Conservation (phyloP, 2,113 vertebrate genomes). For the Macroglossus sobrinus region DNA sequence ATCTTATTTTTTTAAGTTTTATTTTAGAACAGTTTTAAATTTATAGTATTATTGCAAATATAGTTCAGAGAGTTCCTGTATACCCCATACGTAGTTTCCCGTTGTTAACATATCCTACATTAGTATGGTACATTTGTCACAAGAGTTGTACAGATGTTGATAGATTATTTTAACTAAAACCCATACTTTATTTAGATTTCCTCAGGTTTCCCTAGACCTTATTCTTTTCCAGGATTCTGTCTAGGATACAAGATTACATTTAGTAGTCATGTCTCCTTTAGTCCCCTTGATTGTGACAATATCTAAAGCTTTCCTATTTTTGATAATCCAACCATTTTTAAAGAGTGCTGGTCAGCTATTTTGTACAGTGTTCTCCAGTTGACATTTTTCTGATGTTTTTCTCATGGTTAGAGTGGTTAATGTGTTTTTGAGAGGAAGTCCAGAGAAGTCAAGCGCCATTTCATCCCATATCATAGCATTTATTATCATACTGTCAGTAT, state of each 20-base stretch:
- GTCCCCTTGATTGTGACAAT: neutral
- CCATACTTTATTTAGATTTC: neutral
- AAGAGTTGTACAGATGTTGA: neutral
- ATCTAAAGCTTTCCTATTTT: neutral
- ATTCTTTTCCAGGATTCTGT: neutral
- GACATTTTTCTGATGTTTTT: neutral
- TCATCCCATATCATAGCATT: neutral
- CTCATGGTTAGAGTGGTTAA: neutral
- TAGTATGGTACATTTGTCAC: neutral
- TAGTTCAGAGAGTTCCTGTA: neutral
- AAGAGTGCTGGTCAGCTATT: neutral
- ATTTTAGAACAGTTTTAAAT: neutral
- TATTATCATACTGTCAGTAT: neutral
- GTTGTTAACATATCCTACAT: neutral
- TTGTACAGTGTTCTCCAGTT: neutral
- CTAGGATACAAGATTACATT: neutral
- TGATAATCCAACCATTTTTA: neutral
- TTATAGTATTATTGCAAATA: neutral
- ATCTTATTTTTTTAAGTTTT: neutral
- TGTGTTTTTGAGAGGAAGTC: neutral
- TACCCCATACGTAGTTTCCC: neutral
- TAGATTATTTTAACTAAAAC: neutral
- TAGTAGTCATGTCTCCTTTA: neutral
- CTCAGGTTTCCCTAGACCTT: neutral
- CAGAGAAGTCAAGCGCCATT: neutral